A percentile compares a stretch with the other conserved stretches of the same genome.
phyloP scores from a whole-genome alignment of 2,888 invertebrate species.

The Erynnis tages region DNA sequence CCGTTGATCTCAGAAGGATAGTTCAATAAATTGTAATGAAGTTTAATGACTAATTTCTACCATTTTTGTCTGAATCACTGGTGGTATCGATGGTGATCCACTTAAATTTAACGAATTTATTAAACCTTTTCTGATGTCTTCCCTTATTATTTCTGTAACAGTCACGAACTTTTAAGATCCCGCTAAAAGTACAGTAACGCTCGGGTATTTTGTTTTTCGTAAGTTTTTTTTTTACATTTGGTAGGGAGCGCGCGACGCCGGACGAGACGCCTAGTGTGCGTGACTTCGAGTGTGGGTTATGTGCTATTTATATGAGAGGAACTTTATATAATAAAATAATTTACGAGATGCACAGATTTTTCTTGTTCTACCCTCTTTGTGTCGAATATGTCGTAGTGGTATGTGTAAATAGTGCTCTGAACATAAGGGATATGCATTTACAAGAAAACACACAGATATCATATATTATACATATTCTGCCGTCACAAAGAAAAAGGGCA shows the following conservation, averaged over 20 bases:
- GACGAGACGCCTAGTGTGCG: constrained; percentile 40
- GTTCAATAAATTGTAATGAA: too few relatives aligned
- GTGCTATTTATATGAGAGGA: constrained; percentile 80
- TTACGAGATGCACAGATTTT: constrained; percentile 60
- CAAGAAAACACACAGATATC: constrained; percentile 2
- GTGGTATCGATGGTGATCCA: too few relatives aligned
- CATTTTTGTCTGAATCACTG: too few relatives aligned
- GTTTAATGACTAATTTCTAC: too few relatives aligned
- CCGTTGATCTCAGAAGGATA: too few relatives aligned
- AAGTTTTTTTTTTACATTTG: constrained; percentile 24
- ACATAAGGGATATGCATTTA: not conserved
- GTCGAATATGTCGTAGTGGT: constrained; percentile 15
- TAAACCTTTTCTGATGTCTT: too few relatives aligned
- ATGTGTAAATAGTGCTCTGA: constrained; percentile 39
- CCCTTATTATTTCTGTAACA: too few relatives aligned
- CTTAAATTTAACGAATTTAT: too few relatives aligned
- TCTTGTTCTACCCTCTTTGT: constrained; percentile 30
- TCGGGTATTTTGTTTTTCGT: constrained; percentile 8
- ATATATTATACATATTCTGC: constrained; percentile 12
- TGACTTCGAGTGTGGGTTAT: constrained; percentile 63
- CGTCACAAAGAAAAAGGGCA: too few relatives aligned
- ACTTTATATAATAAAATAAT: constrained; percentile 81
- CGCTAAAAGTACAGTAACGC: constrained; percentile 3
- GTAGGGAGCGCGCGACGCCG: constrained; percentile 32
- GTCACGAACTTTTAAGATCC: not conserved